Base-by-base conservation (phyloP, 2,113 vertebrate species). In the Mirza zaza region DNA sequence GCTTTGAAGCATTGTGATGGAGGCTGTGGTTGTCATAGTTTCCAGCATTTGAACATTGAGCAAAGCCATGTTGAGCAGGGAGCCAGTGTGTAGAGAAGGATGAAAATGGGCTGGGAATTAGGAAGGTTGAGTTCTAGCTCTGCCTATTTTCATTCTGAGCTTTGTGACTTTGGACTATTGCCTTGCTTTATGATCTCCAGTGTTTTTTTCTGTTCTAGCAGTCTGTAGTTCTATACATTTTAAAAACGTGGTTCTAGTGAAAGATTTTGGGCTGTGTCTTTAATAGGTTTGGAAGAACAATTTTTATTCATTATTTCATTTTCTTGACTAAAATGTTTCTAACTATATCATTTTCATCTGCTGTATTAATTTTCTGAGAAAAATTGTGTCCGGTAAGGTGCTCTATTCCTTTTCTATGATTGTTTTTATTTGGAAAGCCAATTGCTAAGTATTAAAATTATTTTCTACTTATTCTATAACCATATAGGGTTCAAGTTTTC, bases 361-460 rank as follows among this genome's bases (percentile, higher is more conserved):
- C 6, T 70, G 17, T 81, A 8, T 80, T 91, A 3, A 20, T 76
- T 85, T 93, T 81, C 80, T 48, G n/a, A 85, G 55, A 84, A 68
- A 89, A 84, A 84, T 52, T 39, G 45, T 52, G 25, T 65, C 50
- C 9, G 65, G 5, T n/a, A 75, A 65, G 82, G 50, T 48, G 18
- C 12, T 42, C 9, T 5, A 48, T 27, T 20, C 18, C 39, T 18
- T 81, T 90, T 61, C 87, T 29, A 42, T 18, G 15, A 20, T 52
- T 73, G 73, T 67, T 93, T 92, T 84, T 70, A 17, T 95, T 91
- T 95, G 52, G 71, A 57, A 85, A 77, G 36, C 10, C 86, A 77
- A 34, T 71, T 80, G 59, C 36, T 70, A 70, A 89, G 29, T 82
- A 39, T 76, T n/a, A 25, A 85, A 85, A 59, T 92, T 57, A 95